A percentile compares a stretch with the other conserved stretches of the same genome.
Evolutionary conservation across 2,888 invertebrate genomes (phyloP).

Genomic region (Athrips mouffetella): DNA sequence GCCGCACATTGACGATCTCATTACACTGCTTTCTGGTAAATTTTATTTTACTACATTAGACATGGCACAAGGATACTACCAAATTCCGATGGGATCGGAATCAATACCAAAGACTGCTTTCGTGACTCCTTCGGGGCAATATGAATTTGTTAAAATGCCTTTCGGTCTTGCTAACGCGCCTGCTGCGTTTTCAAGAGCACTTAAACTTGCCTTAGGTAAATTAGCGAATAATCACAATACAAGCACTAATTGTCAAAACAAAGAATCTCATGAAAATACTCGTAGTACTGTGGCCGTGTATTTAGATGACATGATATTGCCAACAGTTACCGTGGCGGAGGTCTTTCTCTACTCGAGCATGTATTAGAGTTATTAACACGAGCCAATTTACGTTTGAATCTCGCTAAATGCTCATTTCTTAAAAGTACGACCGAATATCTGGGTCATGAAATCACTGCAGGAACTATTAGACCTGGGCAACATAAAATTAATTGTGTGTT

Average conservation of each 20-base stretch:
- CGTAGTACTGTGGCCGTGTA: conserved; percentile 17
- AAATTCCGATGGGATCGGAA: conserved; percentile 2
- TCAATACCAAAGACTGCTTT: conserved; percentile 1
- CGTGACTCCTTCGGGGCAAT: conserved; percentile 1
- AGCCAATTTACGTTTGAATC: conserved; percentile 27
- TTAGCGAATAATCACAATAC: neutral
- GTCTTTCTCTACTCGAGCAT: conserved; percentile 18
- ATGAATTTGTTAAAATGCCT: neutral
- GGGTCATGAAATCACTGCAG: conserved; percentile 28
- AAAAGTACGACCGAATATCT: conserved; percentile 21
- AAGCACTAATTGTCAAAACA: neutral
- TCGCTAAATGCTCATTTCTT: conserved; percentile 29
- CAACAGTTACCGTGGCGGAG: conserved; percentile 16
- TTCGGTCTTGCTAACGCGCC: conserved; percentile 4
- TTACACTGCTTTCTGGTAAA: neutral
- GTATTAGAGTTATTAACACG: conserved; percentile 14
- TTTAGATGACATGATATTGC: conserved; percentile 23
- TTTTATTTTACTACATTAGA: conserved; percentile 13
- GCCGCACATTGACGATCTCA: neutral
- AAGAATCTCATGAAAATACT: too few species aligned
- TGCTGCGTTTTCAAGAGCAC: neutral
- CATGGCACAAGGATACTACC: conserved; percentile 13
- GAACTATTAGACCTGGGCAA: conserved; percentile 26
- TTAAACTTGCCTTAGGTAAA: neutral
- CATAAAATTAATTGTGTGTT: conserved; percentile 26